Conservation (phyloP, 2,797 vertebrate genomes). For the Adrianichthys oophorus region DNA sequence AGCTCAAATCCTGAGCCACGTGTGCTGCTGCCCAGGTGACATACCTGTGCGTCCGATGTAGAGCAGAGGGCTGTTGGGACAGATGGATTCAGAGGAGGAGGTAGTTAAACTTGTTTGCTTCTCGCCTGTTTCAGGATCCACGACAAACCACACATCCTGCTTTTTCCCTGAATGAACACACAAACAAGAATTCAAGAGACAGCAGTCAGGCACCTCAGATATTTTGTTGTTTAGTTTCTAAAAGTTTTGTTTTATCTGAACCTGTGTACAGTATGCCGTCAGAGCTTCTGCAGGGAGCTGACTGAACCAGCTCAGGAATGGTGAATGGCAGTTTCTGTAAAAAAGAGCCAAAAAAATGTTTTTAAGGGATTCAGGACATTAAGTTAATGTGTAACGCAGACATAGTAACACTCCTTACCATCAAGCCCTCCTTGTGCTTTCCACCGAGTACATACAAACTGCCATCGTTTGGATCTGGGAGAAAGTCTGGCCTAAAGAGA, state of each 20-base stretch:
- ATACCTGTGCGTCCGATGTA: slow-evolving; percentile 94
- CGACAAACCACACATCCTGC: slow-evolving; percentile 93
- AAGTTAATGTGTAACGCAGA: slow-evolving; percentile 9
- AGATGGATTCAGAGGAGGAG: slow-evolving; percentile 85
- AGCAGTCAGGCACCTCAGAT: background rate
- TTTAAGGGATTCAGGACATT: background rate
- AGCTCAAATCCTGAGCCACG: background rate
- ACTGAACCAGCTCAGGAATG: slow-evolving; percentile 95
- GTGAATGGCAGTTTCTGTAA: slow-evolving; percentile 92
- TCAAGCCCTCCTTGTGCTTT: slow-evolving; percentile 91
- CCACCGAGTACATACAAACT: slow-evolving; percentile 92
- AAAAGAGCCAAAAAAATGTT: slow-evolving; percentile 11
- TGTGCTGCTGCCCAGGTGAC: background rate
- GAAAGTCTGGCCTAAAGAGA: slow-evolving; percentile 85
- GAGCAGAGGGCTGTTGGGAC: slow-evolving; percentile 84
- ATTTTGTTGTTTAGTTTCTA: too few species aligned
- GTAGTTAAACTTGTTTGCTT: slow-evolving; percentile 92
- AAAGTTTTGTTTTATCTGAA: slow-evolving; percentile 43
- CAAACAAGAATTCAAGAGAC: background rate
- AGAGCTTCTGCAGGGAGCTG: slow-evolving; percentile 94
- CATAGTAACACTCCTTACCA: slow-evolving; percentile 77
- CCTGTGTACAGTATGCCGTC: slow-evolving; percentile 95
- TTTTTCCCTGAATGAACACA: slow-evolving; percentile 84
- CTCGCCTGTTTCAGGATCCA: slow-evolving; percentile 93
- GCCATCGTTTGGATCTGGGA: slow-evolving; percentile 95